Evolutionary conservation across 2,888 invertebrate genomes (phyloP).

Genomic region (Caenorhabditis angaria): DNA sequence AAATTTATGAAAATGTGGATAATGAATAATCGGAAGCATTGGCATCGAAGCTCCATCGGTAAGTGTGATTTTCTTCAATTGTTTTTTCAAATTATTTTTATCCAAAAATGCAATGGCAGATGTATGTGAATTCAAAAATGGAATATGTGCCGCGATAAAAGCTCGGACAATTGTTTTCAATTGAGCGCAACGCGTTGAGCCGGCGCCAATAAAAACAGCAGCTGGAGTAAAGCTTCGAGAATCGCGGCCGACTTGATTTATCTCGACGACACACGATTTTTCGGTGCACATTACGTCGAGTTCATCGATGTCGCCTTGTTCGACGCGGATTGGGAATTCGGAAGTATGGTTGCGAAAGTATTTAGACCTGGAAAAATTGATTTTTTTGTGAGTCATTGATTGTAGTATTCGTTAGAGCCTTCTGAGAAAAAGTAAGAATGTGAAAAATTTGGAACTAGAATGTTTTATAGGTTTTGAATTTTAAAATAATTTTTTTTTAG

Average conservation of each 20-base stretch:
- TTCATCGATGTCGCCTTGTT: conserved; percentile 59
- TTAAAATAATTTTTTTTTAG: not conserved
- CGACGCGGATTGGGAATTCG: conserved; percentile 49
- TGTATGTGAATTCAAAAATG: conserved; percentile 51
- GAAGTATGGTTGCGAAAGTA: conserved; percentile 48
- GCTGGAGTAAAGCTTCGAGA: conserved; percentile 43
- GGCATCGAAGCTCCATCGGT: conserved; percentile 54
- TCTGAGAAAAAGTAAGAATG: too few relatives aligned
- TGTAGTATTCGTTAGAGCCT: not conserved
- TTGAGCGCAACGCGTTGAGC: conserved; percentile 45
- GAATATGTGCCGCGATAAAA: conserved; percentile 52
- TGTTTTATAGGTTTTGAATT: too few relatives aligned
- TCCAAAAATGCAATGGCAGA: conserved; percentile 53
- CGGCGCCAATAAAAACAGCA: conserved; percentile 50
- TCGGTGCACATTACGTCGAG: conserved; percentile 58
- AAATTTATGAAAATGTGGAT: conserved; percentile 60
- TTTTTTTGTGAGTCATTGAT: conserved; percentile 16
- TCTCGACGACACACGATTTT: conserved; percentile 48
- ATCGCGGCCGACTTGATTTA: conserved; percentile 47
- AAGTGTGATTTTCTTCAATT: conserved; percentile 48
- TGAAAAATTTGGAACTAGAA: too few relatives aligned
- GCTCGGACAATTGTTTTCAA: conserved; percentile 47
- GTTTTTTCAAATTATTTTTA: conserved; percentile 56
- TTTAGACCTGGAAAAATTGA: conserved; percentile 18
- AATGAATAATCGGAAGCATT: conserved; percentile 58